Evolutionary conservation across 2,888 invertebrate genomes (phyloP).

Genomic region (Acronicta alni): DNA sequence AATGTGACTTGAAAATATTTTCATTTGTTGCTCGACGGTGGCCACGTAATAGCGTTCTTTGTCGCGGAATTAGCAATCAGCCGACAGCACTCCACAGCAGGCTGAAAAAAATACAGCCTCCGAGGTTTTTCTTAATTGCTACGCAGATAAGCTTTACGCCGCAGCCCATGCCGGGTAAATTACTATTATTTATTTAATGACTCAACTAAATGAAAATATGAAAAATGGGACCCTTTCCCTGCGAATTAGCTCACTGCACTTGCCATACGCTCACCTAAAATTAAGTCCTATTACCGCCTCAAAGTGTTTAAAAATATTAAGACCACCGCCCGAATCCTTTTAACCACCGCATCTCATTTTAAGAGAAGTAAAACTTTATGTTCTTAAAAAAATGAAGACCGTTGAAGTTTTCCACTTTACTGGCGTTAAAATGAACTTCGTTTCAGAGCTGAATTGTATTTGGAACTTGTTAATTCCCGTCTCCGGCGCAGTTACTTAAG

Average conservation of each 20-base stretch:
- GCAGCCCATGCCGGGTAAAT: constrained; percentile 74
- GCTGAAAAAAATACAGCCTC: constrained; percentile 71
- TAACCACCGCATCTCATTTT: constrained; percentile 73
- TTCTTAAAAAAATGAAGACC: constrained; percentile 75
- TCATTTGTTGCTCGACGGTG: constrained; percentile 71
- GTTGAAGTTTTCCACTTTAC: constrained; percentile 84
- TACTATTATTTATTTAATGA: constrained; percentile 79
- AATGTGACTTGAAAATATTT: constrained; percentile 68
- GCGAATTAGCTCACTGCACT: constrained; percentile 23
- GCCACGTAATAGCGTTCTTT: constrained; percentile 80
- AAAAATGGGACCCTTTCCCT: constrained; percentile 60
- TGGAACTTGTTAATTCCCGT: constrained; percentile 86
- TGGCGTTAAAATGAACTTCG: constrained; percentile 84
- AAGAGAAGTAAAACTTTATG: constrained; percentile 79
- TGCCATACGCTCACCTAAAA: constrained; percentile 57
- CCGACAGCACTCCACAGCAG: constrained; percentile 61
- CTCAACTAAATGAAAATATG: constrained; percentile 74
- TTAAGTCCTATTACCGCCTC: constrained; percentile 59
- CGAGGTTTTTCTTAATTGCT: constrained; percentile 82
- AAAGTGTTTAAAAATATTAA: constrained; percentile 56
- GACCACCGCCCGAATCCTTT: constrained; percentile 63
- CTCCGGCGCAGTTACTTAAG: constrained; percentile 83
- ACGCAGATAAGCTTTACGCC: constrained; percentile 78
- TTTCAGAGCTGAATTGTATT: constrained; percentile 86
- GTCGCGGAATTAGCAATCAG: constrained; percentile 87